Evolutionary conservation across 2,797 vertebrate genomes (phyloP), one percentile per base, ranked within the genome.

Genomic region (Synanceia verrucosa): DNA sequence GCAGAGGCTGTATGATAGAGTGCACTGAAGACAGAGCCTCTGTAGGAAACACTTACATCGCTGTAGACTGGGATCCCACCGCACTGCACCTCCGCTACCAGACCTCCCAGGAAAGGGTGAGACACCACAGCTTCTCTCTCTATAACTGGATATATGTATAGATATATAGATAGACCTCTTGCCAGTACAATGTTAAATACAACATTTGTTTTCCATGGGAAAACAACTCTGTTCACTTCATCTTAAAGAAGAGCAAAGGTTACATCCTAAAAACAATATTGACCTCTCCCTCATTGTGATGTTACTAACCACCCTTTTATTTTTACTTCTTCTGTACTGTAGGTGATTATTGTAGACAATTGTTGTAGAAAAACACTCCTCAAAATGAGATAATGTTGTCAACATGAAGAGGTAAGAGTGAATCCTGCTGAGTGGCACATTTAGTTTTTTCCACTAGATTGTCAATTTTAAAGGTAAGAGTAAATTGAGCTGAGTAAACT

Each of bases 41-140:
- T 26, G 93, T 99, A 29, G 97, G 96, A 60, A 99, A 95, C 14
- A 96, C 97, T 36, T 99, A 93, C 67, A 97, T 99, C n/a, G 97
- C 98, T 16, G 96, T 99, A 13, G 98, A 99, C 92, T 99, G 98
- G 98, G 98, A 99, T 79, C 98, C 97, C 5, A 99, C 98, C 0
- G 98, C 97, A 0, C 94, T 99, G 62, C 98, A 99, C 82, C 96
- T 99, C 59, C 97, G 98, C 79, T 99, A 99, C 93, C 98, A 99
- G 89, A 99, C 98, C 0, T 99, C 98, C 0, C 97, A 99, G 86
- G 98, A 99, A 87, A 94, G 97, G 95, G 98, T 99, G 91, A 95
- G 81, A 43, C 23, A 29, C 2, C n/a, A 24, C 61, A 28, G 43
- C 14, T 2, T 13, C 21, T 21, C 33, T 24, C 23, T n/a, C 6